These are phyloP conservation scores for Merodon equestris DNA, from an alignment of 2,888 invertebrate genomes.

Conservation along the genomic window DNA sequence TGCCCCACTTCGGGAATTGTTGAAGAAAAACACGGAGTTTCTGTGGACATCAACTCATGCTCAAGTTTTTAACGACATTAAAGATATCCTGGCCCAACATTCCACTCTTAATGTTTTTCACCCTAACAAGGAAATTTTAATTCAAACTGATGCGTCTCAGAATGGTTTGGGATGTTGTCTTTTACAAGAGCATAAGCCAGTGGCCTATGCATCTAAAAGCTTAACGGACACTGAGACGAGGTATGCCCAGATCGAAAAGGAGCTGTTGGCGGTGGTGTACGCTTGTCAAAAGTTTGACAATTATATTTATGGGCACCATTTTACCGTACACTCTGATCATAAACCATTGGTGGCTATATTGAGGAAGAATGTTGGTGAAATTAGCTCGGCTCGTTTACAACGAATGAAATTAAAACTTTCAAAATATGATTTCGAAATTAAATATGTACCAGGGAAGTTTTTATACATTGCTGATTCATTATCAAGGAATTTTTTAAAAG, in stretches of 20 bases:
- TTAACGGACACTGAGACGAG: slow-evolving; percentile 70
- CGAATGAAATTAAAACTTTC: too few relatives aligned
- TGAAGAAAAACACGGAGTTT: too few relatives aligned
- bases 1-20: too few relatives aligned
- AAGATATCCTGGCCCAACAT: slow-evolving; percentile 1
- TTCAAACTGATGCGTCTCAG: slow-evolving; percentile 50
- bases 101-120: slow-evolving; percentile 7
- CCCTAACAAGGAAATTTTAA: slow-evolving; percentile 7
- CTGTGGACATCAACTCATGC: slow-evolving; percentile 1
- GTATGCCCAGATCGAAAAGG: slow-evolving; percentile 61
- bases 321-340: slow-evolving; percentile 5
- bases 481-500: slow-evolving; percentile 27
- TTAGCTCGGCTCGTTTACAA: too few relatives aligned
- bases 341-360: too few relatives aligned
- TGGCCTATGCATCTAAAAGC: slow-evolving; percentile 70
- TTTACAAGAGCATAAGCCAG: slow-evolving; percentile 24
- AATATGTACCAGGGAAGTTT: slow-evolving; percentile 23
- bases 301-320: slow-evolving; percentile 11
- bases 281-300: slow-evolving; percentile 8
- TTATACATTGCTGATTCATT: too few relatives aligned
- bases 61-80: slow-evolving; percentile 9
- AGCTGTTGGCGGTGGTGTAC: slow-evolving; percentile 21
- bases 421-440: too few relatives aligned
- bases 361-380: too few relatives aligned
- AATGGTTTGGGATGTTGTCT: slow-evolving; percentile 48